phyloP scores from a whole-genome alignment of 2,797 vertebrate species.

The Carcharodon carcharias region DNA sequence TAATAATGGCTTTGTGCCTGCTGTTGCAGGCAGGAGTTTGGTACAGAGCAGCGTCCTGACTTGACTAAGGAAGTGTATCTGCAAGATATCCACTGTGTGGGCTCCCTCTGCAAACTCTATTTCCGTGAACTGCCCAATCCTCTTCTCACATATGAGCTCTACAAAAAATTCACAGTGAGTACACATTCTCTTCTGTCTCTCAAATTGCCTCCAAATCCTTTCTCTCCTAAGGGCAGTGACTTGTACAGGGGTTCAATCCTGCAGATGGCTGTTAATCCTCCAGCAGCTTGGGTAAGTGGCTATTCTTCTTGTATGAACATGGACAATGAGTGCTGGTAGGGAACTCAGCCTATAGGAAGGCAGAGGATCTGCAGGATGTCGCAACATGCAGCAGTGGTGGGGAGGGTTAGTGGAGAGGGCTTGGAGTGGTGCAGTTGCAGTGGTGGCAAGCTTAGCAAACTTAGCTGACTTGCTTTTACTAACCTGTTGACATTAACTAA shows the following conservation, averaged over 20 bases:
- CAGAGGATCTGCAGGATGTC: not conserved
- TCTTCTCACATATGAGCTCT: slow-evolving; percentile 88
- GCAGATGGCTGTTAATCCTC: not conserved
- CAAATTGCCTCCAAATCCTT: not conserved
- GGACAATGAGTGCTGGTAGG: not conserved
- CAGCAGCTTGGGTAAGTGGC: not conserved
- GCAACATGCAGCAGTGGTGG: not conserved
- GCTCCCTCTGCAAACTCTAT: slow-evolving; percentile 95
- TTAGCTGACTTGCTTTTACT: not conserved
- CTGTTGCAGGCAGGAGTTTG: slow-evolving; percentile 87
- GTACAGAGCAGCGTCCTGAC: slow-evolving; percentile 85
- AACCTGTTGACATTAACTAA: not conserved
- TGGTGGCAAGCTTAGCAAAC: not conserved
- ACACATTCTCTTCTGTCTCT: not conserved
- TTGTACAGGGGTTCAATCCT: not conserved
- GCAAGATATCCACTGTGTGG: slow-evolving; percentile 98
- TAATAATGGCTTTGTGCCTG: not conserved
- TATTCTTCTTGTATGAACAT: not conserved
- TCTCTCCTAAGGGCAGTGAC: not conserved
- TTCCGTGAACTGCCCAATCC: slow-evolving; percentile 96
- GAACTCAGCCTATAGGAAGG: not conserved
- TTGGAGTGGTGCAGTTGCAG: too few species aligned
- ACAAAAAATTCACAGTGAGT: slow-evolving; percentile 72
- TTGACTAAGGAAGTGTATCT: slow-evolving; percentile 95
- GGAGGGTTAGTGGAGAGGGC: not conserved